Base-by-base conservation (phyloP, 1,140 invertebrate genomes). In the Drosophila neocordata region DNA sequence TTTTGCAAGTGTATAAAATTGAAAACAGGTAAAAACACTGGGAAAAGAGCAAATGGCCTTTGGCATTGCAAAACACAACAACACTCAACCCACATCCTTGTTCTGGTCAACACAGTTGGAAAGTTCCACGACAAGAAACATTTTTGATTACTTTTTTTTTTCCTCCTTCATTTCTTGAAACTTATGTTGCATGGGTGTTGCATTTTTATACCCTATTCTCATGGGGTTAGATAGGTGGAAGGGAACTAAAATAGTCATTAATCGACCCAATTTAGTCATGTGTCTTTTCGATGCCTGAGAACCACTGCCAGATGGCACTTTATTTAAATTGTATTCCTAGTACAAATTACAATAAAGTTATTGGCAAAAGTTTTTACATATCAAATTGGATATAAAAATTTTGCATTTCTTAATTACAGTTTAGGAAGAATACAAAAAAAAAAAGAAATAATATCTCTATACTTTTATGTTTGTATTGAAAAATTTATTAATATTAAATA, bases 31-130 rank as follows among this genome's bases (percentile, higher is more conserved):
- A 61, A 68, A 72, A 60, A 41, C 67, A 24, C 48, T 12, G 11
- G 8, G 77, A 64, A 72, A 62, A 68, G 63, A 63, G 61, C 79
- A 74, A 82, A 74, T 78, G 64, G 64, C 79, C 80, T 18, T 34
- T 52, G 56, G 75, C 79, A 55, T 63, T 35, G 60, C 48, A 78
- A 73, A 48, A 48, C 18, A 48, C 18, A 48, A 56, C 69, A 73
- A 24, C 22, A 24, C 51, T 68, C 38, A 67, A 34, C 18, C 31
- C 22, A 58, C 15, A 59, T 59, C 35, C 57, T 59, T 35, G 27
- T 22, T 6, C 35, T 37, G 8, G 34, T 51, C n/a, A 11, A 37
- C 15, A n/a, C 1, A 24, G 37, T 18, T 55, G 13, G 18, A 62
- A 48, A 55, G 55, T 69, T 65, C 64, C 65, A 65, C 27, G 38